A percentile compares a stretch with the other conserved stretches of the same genome.
These are phyloP conservation scores for Leptestheria dahalacensis DNA, from an alignment of 1,140 invertebrate genomes.

Conservation along the genomic window DNA sequence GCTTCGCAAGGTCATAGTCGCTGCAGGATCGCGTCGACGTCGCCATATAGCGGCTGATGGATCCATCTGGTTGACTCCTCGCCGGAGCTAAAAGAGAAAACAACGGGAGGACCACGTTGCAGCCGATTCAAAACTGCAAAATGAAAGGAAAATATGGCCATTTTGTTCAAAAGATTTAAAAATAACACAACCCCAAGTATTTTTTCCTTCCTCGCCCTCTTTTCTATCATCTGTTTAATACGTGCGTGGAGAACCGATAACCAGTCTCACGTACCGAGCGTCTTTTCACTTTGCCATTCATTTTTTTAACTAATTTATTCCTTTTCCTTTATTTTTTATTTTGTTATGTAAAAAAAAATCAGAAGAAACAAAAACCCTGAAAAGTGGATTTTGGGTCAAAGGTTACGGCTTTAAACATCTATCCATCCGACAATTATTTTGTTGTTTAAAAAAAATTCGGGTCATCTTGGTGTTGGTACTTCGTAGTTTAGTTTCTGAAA, in stretches of 20 bases:
- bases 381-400: background rate
- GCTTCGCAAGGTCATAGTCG: constrained; percentile 71
- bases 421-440: background rate
- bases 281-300: background rate
- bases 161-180: background rate
- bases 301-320: background rate
- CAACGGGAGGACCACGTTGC: too few relatives aligned
- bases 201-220: too few relatives aligned
- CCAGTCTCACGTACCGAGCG: background rate
- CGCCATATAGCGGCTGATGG: constrained; percentile 9
- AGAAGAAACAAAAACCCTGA: too few relatives aligned
- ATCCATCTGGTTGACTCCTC: constrained; percentile 2
- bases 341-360: too few relatives aligned
- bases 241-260: too few relatives aligned
- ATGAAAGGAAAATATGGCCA: too few relatives aligned
- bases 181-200: too few relatives aligned
- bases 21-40: constrained; percentile 22
- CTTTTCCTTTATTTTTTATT: too few relatives aligned
- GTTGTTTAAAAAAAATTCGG: background rate
- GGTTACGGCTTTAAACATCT: background rate
- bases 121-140: too few relatives aligned
- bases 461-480: background rate
- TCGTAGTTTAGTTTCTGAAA: background rate
- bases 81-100: background rate
- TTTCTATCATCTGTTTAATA: too few relatives aligned